phyloP scores from a whole-genome alignment of 2,888 invertebrate genomes.

The Parascotia fuliginaria region DNA sequence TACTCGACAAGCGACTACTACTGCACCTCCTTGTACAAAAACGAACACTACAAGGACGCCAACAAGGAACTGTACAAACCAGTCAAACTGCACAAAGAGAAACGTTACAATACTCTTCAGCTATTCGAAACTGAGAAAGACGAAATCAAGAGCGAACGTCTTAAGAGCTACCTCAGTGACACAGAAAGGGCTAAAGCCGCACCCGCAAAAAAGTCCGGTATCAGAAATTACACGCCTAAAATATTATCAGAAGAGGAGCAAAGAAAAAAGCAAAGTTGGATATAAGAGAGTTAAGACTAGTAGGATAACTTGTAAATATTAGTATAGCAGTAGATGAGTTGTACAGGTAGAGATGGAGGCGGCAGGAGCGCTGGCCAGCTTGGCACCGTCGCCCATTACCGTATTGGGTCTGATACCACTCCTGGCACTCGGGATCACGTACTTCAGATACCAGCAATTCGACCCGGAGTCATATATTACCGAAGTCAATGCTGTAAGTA shows the following conservation, averaged over 20 bases:
- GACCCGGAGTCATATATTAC: conserved; percentile 93
- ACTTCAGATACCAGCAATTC: conserved; percentile 91
- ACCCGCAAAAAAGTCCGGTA: conserved; percentile 84
- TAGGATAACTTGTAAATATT: conserved; percentile 81
- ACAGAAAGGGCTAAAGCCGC: conserved; percentile 75
- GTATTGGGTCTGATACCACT: conserved; percentile 92
- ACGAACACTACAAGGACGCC: conserved; percentile 79
- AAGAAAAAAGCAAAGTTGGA: conserved; percentile 87
- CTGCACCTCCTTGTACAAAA: conserved; percentile 79
- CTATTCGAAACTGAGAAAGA: conserved; percentile 73
- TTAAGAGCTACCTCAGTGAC: conserved; percentile 72
- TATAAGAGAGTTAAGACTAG: conserved; percentile 81
- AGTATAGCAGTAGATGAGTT: conserved; percentile 76
- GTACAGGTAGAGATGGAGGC: conserved; percentile 73
- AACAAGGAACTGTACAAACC: conserved; percentile 82
- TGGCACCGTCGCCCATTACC: conserved; percentile 87
- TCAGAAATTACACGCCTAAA: conserved; percentile 90
- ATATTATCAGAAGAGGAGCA: conserved; percentile 87
- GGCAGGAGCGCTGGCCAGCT: conserved; percentile 83
- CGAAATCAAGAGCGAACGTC: conserved; percentile 64
- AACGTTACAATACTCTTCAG: conserved; percentile 72
- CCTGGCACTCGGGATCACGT: conserved; percentile 92
- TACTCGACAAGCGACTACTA: conserved; percentile 76
- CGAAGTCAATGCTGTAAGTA: conserved; percentile 89
- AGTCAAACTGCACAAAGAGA: conserved; percentile 80